These are phyloP conservation scores for Ophion costatus DNA, from an alignment of 2,888 invertebrate genomes.

Conservation along the genomic window DNA sequence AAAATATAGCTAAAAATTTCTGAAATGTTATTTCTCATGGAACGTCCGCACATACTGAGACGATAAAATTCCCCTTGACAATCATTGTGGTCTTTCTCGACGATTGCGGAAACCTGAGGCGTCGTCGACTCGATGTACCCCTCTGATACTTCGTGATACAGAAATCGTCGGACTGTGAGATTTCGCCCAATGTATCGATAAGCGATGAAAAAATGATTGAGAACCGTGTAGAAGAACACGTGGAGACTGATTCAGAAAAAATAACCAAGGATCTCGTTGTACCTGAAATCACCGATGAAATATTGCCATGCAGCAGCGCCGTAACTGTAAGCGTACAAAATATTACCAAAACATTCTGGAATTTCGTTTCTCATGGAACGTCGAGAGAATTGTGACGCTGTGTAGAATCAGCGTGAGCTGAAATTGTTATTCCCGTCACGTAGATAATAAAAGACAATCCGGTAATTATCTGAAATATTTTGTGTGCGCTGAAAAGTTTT, in stretches of 20 bases:
- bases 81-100: too few relatives aligned
- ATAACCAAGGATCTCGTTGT: constrained; percentile 17
- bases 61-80: too few relatives aligned
- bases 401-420: too few relatives aligned
- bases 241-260: background rate
- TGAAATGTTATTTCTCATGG: too few relatives aligned
- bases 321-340: constrained; percentile 11
- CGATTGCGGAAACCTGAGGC: too few relatives aligned
- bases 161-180: background rate
- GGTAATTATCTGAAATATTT: constrained; percentile 7
- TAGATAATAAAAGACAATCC: background rate
- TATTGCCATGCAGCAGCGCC: constrained; percentile 8
- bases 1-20: background rate
- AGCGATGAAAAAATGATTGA: constrained; percentile 4
- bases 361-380: background rate
- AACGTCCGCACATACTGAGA: too few relatives aligned
- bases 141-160: too few relatives aligned
- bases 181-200: constrained; percentile 1
- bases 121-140: too few relatives aligned
- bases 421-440: too few relatives aligned
- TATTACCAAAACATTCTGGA: background rate
- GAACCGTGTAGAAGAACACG: constrained; percentile 10
- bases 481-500: constrained; percentile 1
- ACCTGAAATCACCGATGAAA: constrained; percentile 3
- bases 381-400: too few relatives aligned